These are phyloP conservation scores for Rhinophrynus dorsalis DNA, from an alignment of 2,797 vertebrate species.

Conservation along the genomic window DNA sequence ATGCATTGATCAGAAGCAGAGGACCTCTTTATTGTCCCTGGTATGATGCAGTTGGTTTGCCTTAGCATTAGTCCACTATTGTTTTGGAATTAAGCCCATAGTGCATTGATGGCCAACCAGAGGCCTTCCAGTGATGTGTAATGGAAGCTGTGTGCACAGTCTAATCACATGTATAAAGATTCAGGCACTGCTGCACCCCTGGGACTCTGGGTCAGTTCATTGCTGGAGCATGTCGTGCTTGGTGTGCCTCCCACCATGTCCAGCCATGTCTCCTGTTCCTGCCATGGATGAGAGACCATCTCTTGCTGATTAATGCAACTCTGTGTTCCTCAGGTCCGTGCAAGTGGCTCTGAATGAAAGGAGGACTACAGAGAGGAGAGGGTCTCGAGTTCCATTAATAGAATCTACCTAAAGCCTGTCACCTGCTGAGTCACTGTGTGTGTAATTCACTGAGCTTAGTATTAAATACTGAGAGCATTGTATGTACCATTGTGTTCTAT, in stretches of 20 bases:
- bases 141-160: constrained; percentile 16
- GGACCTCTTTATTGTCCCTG: too few relatives aligned
- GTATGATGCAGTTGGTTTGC: too few relatives aligned
- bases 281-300: not conserved
- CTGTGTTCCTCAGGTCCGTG: constrained; percentile 11
- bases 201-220: constrained; percentile 26
- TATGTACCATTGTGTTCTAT: too few relatives aligned
- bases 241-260: constrained; percentile 8
- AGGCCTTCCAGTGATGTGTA: too few relatives aligned
- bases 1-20: too few relatives aligned
- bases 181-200: constrained; percentile 19
- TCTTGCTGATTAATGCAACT: not conserved
- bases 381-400: not conserved
- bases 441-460: too few relatives aligned
- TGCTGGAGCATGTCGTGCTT: constrained; percentile 25
- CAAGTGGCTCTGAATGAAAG: not conserved
- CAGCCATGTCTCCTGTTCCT: not conserved
- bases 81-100: too few relatives aligned
- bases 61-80: too few relatives aligned
- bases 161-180: constrained; percentile 24
- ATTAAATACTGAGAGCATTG: too few relatives aligned
- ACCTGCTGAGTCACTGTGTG: not conserved
- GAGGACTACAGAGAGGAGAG: not conserved
- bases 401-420: not conserved
- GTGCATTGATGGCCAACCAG: too few relatives aligned